These are phyloP conservation scores for Pecten maximus DNA, from an alignment of 2,888 invertebrate species.

Conservation along the genomic window DNA sequence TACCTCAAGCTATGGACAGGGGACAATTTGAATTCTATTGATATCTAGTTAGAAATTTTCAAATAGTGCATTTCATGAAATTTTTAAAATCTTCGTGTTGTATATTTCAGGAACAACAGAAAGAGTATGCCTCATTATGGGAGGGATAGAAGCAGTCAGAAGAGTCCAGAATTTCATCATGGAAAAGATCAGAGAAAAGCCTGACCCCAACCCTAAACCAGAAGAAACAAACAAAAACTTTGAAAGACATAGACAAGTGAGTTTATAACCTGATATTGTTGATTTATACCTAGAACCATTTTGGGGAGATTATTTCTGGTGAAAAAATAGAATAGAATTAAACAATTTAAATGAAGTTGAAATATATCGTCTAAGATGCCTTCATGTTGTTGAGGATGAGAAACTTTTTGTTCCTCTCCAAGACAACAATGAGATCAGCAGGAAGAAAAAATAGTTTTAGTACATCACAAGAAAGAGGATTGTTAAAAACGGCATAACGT, in stretches of 20 bases:
- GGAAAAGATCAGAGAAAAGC: slow-evolving; percentile 82
- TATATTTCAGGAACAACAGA: slow-evolving; percentile 81
- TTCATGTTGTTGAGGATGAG: too few species aligned
- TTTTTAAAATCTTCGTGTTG: not conserved
- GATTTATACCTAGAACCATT: too few species aligned
- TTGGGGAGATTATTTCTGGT: too few species aligned
- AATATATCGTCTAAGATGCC: too few species aligned
- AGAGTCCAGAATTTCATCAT: slow-evolving; percentile 81
- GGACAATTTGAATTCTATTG: too few species aligned
- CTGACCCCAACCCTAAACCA: slow-evolving; percentile 81
- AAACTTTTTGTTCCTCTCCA: too few species aligned
- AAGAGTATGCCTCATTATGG: slow-evolving; percentile 82
- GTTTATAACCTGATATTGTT: slow-evolving; percentile 30
- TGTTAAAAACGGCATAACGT: not conserved
- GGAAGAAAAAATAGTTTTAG: not conserved
- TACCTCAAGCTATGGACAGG: too few species aligned
- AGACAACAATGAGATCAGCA: too few species aligned
- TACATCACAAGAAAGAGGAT: not conserved
- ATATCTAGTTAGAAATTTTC: too few species aligned
- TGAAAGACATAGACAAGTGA: slow-evolving; percentile 82
- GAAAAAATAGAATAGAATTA: too few species aligned
- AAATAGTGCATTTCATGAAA: too few species aligned
- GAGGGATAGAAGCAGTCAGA: slow-evolving; percentile 80
- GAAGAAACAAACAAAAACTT: slow-evolving; percentile 80
- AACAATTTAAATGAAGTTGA: too few species aligned